phyloP scores from a whole-genome alignment of 2,797 vertebrate genomes.

The Microcaecilia unicolor region DNA sequence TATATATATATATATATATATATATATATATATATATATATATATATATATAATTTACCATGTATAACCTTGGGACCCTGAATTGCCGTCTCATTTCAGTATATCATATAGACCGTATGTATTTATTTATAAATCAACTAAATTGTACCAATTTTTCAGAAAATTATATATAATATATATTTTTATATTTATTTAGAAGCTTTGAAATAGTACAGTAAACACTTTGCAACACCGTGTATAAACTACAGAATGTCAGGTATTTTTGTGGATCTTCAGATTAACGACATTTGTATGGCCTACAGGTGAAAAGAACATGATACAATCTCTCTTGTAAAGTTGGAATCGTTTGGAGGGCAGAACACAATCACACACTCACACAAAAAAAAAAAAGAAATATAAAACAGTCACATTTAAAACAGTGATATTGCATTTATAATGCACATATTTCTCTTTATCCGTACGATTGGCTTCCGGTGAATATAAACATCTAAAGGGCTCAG shows the following conservation, averaged over 20 bases:
- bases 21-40: too few relatives aligned
- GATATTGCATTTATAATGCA: slow-evolving; percentile 97
- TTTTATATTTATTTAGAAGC: slow-evolving; percentile 96
- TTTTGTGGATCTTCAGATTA: slow-evolving; percentile 64
- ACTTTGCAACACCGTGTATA: slow-evolving; percentile 96
- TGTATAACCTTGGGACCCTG: slow-evolving; percentile 62
- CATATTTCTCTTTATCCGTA: slow-evolving; percentile 78
- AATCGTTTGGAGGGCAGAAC: slow-evolving; percentile 79
- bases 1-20: slow-evolving; percentile 31
- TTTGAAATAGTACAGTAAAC: slow-evolving; percentile 98
- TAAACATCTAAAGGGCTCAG: slow-evolving; percentile 93
- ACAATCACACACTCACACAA: slow-evolving; percentile 92
- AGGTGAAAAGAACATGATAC: slow-evolving; percentile 69
- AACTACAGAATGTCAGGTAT: slow-evolving; percentile 88
- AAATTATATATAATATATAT: slow-evolving; percentile 87
- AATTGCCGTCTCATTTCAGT: slow-evolving; percentile 55
- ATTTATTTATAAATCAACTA: slow-evolving; percentile 68
- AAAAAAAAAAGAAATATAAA: slow-evolving; percentile 96
- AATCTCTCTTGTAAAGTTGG: slow-evolving; percentile 82
- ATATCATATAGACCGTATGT: slow-evolving; percentile 53
- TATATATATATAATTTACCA: slow-evolving; percentile 39
- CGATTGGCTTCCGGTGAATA: slow-evolving; percentile 87
- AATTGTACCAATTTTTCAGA: slow-evolving; percentile 76
- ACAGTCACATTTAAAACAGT: slow-evolving; percentile 97
- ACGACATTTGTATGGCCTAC: slow-evolving; percentile 66